Conservation (phyloP, 2,113 vertebrate species). For the Benitochromis conjunctus region DNA sequence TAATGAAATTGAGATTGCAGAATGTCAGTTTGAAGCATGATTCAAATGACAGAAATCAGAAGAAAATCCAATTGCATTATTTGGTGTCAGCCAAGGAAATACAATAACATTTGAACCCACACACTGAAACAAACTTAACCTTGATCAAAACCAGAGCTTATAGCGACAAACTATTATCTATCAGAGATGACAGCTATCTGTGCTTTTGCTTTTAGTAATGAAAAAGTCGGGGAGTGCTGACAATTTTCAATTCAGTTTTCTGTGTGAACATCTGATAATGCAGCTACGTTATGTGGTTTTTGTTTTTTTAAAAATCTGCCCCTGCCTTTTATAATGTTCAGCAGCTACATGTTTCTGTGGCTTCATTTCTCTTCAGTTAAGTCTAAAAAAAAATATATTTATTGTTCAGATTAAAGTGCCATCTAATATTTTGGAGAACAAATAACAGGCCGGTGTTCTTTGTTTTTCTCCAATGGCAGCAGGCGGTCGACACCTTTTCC, state of each 20-base stretch:
- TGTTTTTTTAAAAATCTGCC: neutral
- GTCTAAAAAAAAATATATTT: fast-evolving
- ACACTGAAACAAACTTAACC: neutral
- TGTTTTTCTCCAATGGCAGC: neutral
- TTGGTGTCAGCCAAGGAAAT: neutral
- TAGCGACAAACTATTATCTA: neutral
- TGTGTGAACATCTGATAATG: neutral
- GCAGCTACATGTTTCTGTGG: neutral
- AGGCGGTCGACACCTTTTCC: neutral
- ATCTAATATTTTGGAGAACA: neutral
- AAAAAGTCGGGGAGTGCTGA: neutral
- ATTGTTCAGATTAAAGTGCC: neutral
- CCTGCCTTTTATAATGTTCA: neutral
- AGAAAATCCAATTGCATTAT: conserved; percentile 9
- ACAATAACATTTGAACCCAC: neutral
- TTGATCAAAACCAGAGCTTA: neutral
- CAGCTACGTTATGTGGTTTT: neutral
- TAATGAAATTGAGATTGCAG: conserved; percentile 52
- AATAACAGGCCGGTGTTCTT: neutral
- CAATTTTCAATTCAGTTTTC: neutral
- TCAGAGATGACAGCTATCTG: neutral
- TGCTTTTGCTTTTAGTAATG: neutral
- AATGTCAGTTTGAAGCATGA: conserved; percentile 33
- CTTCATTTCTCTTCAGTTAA: neutral
- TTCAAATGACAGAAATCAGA: neutral